Percentiles rank a stretch among this genome's conserved stretches.
phyloP scores from a whole-genome alignment of 2,113 vertebrate species.

The Sphaerodactylus townsendi region DNA sequence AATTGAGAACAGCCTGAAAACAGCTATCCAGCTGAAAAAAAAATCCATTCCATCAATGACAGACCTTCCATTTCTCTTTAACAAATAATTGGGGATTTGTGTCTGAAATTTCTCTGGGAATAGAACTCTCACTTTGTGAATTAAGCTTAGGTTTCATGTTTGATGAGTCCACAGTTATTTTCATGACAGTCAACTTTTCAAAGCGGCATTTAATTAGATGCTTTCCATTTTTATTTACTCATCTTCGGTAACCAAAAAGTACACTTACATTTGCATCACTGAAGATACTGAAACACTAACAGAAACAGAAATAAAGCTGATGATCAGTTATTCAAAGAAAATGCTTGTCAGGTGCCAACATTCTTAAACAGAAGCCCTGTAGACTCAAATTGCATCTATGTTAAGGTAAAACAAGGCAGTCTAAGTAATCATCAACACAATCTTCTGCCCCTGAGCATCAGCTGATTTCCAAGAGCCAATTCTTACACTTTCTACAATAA shows the following conservation, averaged over 20 bases:
- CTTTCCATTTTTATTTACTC: not conserved
- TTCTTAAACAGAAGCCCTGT: not conserved
- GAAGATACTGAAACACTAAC: not conserved
- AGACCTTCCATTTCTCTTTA: constrained; percentile 36
- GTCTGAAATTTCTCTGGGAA: not conserved
- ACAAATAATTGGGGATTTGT: not conserved
- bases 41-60: constrained; percentile 34
- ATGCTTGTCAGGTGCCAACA: not conserved
- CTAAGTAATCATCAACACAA: too few relatives aligned
- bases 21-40: constrained; percentile 1
- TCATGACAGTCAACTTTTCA: constrained; percentile 24
- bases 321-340: not conserved
- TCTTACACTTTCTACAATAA: too few relatives aligned
- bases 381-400: not conserved
- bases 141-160: not conserved
- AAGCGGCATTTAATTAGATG: not conserved
- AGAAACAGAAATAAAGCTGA: not conserved
- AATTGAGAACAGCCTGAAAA: constrained; percentile 42
- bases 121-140: not conserved
- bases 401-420: too few relatives aligned
- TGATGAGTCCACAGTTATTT: constrained; percentile 11
- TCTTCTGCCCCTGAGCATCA: too few relatives aligned
- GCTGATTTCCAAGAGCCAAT: too few relatives aligned
- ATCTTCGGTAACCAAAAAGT: not conserved
- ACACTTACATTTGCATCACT: not conserved